Percentiles rank a stretch among this genome's conserved stretches.
These are phyloP conservation scores for Gastrophysa polygoni DNA, from an alignment of 2,888 invertebrate species.

Conservation along the genomic window DNA sequence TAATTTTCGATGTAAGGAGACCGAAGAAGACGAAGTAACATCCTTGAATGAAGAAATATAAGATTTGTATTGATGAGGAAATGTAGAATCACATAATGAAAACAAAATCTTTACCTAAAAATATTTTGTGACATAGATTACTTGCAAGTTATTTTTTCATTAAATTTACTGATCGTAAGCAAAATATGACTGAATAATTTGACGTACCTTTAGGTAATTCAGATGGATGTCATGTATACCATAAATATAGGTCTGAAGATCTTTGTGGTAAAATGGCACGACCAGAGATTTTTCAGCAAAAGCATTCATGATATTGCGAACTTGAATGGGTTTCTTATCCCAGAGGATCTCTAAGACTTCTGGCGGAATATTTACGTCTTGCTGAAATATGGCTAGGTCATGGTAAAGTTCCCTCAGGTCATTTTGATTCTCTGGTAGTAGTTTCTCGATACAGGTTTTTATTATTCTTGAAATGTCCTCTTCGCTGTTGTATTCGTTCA, in stretches of 20 bases:
- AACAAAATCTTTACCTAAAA: too few relatives aligned
- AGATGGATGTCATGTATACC: constrained; percentile 74
- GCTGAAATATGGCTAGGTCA: constrained; percentile 69
- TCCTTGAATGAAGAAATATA: too few relatives aligned
- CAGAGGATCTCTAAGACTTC: constrained; percentile 60
- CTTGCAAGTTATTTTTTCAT: too few relatives aligned
- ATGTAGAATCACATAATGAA: too few relatives aligned
- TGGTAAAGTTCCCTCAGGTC: constrained; percentile 60
- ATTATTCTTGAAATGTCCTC: constrained; percentile 34
- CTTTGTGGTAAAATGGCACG: constrained; percentile 66
- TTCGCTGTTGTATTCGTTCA: constrained; percentile 31
- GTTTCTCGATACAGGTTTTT: constrained; percentile 63
- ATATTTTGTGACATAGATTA: too few relatives aligned
- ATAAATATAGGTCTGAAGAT: constrained; percentile 68
- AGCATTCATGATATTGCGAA: constrained; percentile 68
- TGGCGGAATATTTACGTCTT: constrained; percentile 66
- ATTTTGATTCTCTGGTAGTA: constrained; percentile 56
- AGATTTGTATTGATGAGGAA: too few relatives aligned
- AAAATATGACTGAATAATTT: too few relatives aligned
- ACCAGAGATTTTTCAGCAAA: constrained; percentile 72
- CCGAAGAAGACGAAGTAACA: constrained; percentile 56
- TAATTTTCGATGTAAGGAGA: constrained; percentile 64
- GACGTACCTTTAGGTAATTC: constrained; percentile 63
- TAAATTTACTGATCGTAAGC: too few relatives aligned
- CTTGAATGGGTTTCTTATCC: constrained; percentile 58